Conservation (phyloP, 1,140 invertebrate genomes). For the Drosophila malerkotliana region DNA sequence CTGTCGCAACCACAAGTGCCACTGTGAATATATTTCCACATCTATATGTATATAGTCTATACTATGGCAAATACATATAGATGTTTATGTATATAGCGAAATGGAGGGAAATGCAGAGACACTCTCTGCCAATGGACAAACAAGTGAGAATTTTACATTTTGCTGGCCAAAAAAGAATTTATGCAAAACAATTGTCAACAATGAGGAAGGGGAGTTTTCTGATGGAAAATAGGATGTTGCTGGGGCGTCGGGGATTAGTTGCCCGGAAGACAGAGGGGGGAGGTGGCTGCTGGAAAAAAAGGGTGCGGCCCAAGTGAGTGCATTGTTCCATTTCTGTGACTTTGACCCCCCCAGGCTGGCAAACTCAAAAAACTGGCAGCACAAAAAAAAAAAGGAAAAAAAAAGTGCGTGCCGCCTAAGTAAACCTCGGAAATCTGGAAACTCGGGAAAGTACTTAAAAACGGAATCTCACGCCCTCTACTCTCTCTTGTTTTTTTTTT, state of each 20-base stretch:
- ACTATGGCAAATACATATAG: neutral
- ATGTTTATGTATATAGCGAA: slow-evolving; percentile 10
- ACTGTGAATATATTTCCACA: neutral
- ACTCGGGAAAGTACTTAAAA: neutral
- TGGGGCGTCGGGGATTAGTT: slow-evolving; percentile 5
- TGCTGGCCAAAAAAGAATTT: slow-evolving; percentile 58
- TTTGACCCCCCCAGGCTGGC: slow-evolving; percentile 22
- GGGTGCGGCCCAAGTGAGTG: slow-evolving; percentile 4
- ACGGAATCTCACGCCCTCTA: neutral
- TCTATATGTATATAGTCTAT: neutral
- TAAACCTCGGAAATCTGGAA: neutral
- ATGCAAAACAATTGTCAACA: slow-evolving; percentile 69
- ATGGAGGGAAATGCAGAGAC: slow-evolving; percentile 12
- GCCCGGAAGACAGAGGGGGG: neutral
- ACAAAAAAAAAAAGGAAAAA: slow-evolving; percentile 10
- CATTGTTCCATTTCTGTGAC: slow-evolving; percentile 15
- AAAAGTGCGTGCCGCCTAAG: neutral
- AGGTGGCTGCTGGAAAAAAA: slow-evolving; percentile 1
- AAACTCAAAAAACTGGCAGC: no score
- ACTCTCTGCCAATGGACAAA: slow-evolving; percentile 42
- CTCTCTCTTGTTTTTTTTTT: neutral
- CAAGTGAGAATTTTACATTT: slow-evolving; percentile 63
- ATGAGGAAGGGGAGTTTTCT: slow-evolving; percentile 23
- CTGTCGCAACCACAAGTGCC: neutral
- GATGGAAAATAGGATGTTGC: neutral